Evolutionary conservation across 2,113 vertebrate genomes (phyloP), one percentile per base, ranked within the genome.

Genomic region (Triplophysa siluroides): DNA sequence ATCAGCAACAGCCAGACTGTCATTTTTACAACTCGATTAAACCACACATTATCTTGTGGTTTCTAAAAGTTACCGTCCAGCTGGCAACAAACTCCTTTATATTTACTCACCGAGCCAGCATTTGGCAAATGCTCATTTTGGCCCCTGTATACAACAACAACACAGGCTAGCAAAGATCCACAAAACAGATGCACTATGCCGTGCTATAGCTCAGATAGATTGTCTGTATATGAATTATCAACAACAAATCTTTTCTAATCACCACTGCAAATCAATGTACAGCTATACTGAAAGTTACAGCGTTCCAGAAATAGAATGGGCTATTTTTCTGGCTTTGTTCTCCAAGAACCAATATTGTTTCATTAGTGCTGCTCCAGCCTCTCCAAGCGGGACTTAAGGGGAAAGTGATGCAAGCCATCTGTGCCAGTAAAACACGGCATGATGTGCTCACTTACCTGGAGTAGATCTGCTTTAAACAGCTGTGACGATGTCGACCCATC

Each of bases 391-490:
- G 66, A 62, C 54, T 73, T 56, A 73, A 26, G 45, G 45, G 26
- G 58, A 19, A 47, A 65, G 14, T 16, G 33, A 80, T 23, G 18
- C 24, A 66, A 45, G 52, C 72, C 73, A 76, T 80, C 56, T 76
- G 81, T 67, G 77, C 63, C 64, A 68, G 67, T 61, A 76, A 79
- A 83, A 74, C 65, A 68, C 21, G 26, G 26, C 26, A 58, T 73
- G 78, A 74, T 77, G 74, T 23, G 52, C 26, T 73, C 68, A 33
- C 70, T 58, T 61, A 80, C 73, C 54, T 62, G 74, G 16, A 73
- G 69, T 67, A 73, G 62, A 75, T 61, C 33, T 41, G 60, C 18
- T 3, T 67, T 45, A 72, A 50, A 78, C 78, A 82, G 74, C 84
- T 83, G 81, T 54, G 78, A 23, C 43, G 38, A 38, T 23, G 29